phyloP scores from a whole-genome alignment of 92 coral and sea anemone species.

The Actinostola sp. region DNA sequence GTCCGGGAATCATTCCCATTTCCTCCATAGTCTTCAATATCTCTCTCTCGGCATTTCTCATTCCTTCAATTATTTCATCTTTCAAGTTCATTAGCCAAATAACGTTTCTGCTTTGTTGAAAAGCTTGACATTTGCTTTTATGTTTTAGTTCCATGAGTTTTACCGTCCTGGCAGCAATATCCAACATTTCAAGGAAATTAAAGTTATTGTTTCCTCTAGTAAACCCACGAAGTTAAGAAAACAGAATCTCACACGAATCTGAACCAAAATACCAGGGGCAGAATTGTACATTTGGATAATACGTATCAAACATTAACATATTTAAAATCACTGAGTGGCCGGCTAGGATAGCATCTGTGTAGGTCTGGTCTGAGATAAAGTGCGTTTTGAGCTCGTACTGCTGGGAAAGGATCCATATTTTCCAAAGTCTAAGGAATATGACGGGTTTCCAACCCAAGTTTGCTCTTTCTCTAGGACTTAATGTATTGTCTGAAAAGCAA shows the following conservation, averaged over 20 bases:
- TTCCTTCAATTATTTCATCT: too few species aligned
- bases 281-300: slow-evolving; percentile 16
- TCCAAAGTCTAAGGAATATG: slow-evolving; percentile 17
- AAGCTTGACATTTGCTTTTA: too few species aligned
- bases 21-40: slow-evolving; percentile 39
- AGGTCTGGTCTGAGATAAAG: slow-evolving; percentile 22
- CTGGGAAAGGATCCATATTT: slow-evolving; percentile 1
- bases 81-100: too few species aligned
- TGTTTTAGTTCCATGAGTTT: background rate
- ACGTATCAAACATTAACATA: slow-evolving; percentile 13
- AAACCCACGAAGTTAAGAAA: slow-evolving; percentile 27
- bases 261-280: slow-evolving; percentile 16
- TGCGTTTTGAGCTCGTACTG: slow-evolving; percentile 2
- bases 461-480: slow-evolving; percentile 14
- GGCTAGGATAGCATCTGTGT: slow-evolving; percentile 16
- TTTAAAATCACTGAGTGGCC: slow-evolving; percentile 19
- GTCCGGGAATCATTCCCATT: slow-evolving; percentile 38
- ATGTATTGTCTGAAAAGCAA: background rate
- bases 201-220: slow-evolving; percentile 18
- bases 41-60: slow-evolving; percentile 28
- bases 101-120: too few species aligned
- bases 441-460: slow-evolving; percentile 19
- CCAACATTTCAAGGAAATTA: slow-evolving; percentile 21
- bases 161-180: background rate
- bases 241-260: slow-evolving; percentile 19